These are phyloP conservation scores for Anthrax anthrax DNA, from an alignment of 2,888 invertebrate genomes.

Conservation along the genomic window DNA sequence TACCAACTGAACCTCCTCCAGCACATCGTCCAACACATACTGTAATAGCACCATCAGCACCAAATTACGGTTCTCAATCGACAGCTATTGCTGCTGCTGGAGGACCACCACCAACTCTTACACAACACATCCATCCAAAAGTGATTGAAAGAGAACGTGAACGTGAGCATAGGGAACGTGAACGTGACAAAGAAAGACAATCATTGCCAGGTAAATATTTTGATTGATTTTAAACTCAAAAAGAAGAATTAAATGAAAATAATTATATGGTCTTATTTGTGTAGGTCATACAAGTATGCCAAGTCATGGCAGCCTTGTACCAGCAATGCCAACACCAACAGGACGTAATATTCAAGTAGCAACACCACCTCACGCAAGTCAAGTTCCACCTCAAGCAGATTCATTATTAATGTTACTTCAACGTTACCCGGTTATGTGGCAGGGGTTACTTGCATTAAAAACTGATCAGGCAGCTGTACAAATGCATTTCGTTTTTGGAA, in stretches of 20 bases:
- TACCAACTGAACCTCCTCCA: slow-evolving; percentile 43
- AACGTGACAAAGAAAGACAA: slow-evolving; percentile 23
- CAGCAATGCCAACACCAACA: slow-evolving; percentile 19
- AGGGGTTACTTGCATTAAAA: slow-evolving; percentile 85
- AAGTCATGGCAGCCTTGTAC: slow-evolving; percentile 21
- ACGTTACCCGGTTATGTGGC: slow-evolving; percentile 96
- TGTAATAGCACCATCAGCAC: slow-evolving; percentile 31
- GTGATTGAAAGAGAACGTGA: slow-evolving; percentile 22
- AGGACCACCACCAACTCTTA: slow-evolving; percentile 14
- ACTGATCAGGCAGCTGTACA: slow-evolving; percentile 95
- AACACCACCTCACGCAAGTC: slow-evolving; percentile 55
- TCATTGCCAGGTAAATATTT: slow-evolving; percentile 16
- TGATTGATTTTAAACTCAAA: neutral
- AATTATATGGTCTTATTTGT: neutral
- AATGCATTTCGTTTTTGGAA: slow-evolving; percentile 97
- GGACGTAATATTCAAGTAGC: slow-evolving; percentile 25
- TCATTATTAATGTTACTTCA: slow-evolving; percentile 67
- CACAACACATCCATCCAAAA: slow-evolving; percentile 23
- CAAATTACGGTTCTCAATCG: slow-evolving; percentile 17
- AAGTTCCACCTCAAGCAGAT: slow-evolving; percentile 71
- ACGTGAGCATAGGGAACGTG: slow-evolving; percentile 21
- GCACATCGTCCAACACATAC: slow-evolving; percentile 37
- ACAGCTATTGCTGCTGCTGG: slow-evolving; percentile 7
- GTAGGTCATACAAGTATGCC: slow-evolving; percentile 16
- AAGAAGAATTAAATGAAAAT: neutral